These are phyloP conservation scores for Coremacera marginata DNA, from an alignment of 2,888 invertebrate genomes.

Conservation along the genomic window DNA sequence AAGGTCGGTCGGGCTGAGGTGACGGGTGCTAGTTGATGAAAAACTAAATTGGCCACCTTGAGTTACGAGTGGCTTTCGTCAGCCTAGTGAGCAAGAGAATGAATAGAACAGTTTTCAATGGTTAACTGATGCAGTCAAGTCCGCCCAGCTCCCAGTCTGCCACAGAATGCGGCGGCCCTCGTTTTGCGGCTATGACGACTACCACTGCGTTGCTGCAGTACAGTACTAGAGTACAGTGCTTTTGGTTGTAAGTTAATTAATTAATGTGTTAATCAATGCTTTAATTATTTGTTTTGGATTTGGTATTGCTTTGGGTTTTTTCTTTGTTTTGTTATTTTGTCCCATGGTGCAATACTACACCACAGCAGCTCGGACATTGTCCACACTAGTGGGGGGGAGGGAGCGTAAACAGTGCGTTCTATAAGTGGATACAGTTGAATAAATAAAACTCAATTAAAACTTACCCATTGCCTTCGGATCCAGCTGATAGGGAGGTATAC, in stretches of 20 bases:
- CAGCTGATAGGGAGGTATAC: conserved; percentile 95
- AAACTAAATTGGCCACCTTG: conserved; percentile 13
- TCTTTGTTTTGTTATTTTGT: neutral
- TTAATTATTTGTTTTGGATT: neutral
- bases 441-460: conserved; percentile 62
- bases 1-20: neutral
- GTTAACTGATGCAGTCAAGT: neutral
- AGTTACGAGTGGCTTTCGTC: conserved; percentile 19
- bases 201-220: conserved; percentile 7
- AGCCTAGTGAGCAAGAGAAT: neutral
- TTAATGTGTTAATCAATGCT: conserved; percentile 6
- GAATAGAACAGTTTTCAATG: neutral
- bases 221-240: neutral
- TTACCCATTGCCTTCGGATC: conserved; percentile 89
- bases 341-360: neutral
- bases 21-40: neutral
- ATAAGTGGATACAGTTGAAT: neutral
- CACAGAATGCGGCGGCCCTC: neutral
- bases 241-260: conserved; percentile 12
- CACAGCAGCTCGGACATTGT: neutral
- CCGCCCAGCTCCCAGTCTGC: neutral
- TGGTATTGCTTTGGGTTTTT: neutral
- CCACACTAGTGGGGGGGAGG: neutral
- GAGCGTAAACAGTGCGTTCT: neutral
- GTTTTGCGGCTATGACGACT: neutral